Evolutionary conservation across 2,888 invertebrate species (phyloP), one percentile per base, ranked within the genome.

Genomic region (Campoplex capitator): DNA sequence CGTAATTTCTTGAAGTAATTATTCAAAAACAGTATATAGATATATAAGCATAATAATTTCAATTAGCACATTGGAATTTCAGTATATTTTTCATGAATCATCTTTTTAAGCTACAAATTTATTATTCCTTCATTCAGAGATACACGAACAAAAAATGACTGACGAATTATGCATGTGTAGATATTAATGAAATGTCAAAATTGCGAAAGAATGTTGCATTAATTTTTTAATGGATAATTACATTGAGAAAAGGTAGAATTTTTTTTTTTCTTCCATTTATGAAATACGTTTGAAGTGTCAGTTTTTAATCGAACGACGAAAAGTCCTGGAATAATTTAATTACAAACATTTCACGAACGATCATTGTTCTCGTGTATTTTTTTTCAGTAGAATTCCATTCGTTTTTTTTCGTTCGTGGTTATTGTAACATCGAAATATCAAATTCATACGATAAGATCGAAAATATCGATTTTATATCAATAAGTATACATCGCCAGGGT

Each of bases 371-470:
- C 42, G 42, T 42, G 42, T 3, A 23, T 23, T 23, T 45, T 48
- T 71, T 28, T 6, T 48, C 28, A 8, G 23, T 54, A 28, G 28
- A 51, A 32, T 71, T 51, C 7, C 51, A 54, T 9, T 9, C 8
- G 35, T 65, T 65, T 76, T 48, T 23, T 32, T 51, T 51, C 11
- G 32, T 18, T 51, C 32, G 18, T 51, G 35, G 35, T 35, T 51
- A 9, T 45, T 32, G 16, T 42, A 23, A 16, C 56, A 11, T 56
- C 56, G 38, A 38, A n/a, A 28, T 56, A 23, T 35, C 1, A 23
- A 23, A 84, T 78, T 23, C 28, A 42, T 51, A 71, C 48, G 35
- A 67, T 80, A 76, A 74, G 51, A 75, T 42, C 32, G 28, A 16
- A 62, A 32, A 32, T 28, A 13, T 62, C 58, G 3, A 62, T 28